phyloP scores from a whole-genome alignment of 2,888 invertebrate genomes.

The Leptopilina myrica region DNA sequence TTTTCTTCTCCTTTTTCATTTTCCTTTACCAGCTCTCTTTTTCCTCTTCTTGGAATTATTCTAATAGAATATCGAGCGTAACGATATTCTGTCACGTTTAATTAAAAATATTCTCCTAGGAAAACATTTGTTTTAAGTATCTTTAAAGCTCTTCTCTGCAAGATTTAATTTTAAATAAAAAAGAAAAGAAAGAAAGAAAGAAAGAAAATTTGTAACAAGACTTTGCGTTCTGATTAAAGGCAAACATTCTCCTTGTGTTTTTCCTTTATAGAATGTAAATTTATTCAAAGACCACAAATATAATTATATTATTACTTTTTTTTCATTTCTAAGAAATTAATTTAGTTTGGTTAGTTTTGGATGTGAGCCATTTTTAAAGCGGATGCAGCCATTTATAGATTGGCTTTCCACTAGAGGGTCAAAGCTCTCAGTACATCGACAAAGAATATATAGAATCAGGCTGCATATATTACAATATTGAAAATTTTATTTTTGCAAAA shows the following conservation, averaged over 20 bases:
- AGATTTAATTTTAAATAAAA: no score
- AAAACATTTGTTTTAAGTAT: no score
- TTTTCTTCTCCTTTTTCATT: background rate
- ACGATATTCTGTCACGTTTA: no score
- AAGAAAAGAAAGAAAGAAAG: no score
- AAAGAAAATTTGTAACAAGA: no score
- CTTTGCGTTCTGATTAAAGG: background rate
- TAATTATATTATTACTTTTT: background rate
- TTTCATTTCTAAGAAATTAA: conserved; percentile 15
- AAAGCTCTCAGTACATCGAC: conserved; percentile 28
- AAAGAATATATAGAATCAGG: conserved; percentile 11
- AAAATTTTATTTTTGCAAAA: no score
- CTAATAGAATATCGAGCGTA: no score
- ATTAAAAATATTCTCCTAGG: no score
- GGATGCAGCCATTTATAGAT: conserved; percentile 34
- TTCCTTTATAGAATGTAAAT: background rate
- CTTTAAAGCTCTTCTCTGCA: no score
- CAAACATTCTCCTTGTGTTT: background rate
- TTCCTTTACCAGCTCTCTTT: no score
- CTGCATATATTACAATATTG: no score
- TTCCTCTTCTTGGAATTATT: background rate
- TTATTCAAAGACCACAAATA: background rate
- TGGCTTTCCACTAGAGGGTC: conserved; percentile 6
- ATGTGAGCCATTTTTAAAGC: conserved; percentile 30
- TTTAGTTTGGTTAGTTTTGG: conserved; percentile 9